A percentile compares a stretch with the other conserved stretches of the same genome.
Conservation (phyloP, 2,888 invertebrate species). For the Cremastinae sp. region DNA sequence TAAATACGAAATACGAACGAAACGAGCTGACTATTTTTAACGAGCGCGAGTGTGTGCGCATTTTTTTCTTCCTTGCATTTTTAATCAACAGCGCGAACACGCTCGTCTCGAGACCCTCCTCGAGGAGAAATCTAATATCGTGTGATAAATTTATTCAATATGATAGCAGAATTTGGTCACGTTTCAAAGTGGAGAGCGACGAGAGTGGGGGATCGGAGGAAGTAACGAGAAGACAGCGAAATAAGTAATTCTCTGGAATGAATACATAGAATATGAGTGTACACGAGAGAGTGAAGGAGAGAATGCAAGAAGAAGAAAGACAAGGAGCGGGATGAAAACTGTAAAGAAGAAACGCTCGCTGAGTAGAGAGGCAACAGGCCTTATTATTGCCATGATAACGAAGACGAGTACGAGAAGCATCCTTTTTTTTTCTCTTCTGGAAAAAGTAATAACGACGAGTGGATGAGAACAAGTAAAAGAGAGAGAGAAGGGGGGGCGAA, state of each 20-base stretch:
- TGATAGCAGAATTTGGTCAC: constrained; percentile 2
- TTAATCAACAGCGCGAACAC: neutral
- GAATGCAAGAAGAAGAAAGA: neutral
- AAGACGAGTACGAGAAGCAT: constrained; percentile 55
- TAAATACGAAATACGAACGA: neutral
- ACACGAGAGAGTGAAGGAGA: neutral
- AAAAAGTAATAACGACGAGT: constrained; percentile 65
- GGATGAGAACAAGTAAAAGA: constrained; percentile 51
- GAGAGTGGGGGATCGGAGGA: neutral
- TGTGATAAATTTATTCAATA: neutral
- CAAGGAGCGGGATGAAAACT: neutral
- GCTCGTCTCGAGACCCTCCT: neutral
- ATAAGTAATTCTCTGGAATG: constrained; percentile 31
- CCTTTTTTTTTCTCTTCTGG: constrained; percentile 37
- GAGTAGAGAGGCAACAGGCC: constrained; percentile 51
- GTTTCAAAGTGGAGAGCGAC: neutral
- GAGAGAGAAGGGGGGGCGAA: constrained; percentile 12
- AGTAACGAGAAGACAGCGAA: neutral
- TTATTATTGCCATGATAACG: constrained; percentile 63
- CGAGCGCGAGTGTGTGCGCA: neutral
- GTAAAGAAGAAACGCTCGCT: constrained; percentile 36
- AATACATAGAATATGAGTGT: constrained; percentile 3
- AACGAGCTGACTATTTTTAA: neutral
- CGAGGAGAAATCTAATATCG: neutral
- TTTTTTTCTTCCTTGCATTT: too few relatives aligned